phyloP scores from a whole-genome alignment of 2,113 vertebrate species.

The Lepidiolamprologus cunningtoni region DNA sequence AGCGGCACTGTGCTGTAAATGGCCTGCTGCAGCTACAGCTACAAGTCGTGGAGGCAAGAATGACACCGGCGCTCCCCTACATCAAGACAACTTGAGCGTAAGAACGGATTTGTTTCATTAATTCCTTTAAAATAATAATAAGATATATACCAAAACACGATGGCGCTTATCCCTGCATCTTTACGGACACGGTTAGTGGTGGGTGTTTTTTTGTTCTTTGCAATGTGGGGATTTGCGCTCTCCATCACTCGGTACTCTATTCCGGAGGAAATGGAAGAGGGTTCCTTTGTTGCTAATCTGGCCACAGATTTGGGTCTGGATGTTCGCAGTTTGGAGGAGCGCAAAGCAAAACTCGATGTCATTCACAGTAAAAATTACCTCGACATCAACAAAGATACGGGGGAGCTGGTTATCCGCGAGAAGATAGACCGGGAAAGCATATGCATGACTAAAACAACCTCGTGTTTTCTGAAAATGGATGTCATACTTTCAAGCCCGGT shows the following conservation, averaged over 20 bases:
- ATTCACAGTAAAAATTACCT: slow-evolving; percentile 71
- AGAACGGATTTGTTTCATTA: neutral
- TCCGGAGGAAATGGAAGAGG: slow-evolving; percentile 73
- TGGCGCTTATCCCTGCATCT: slow-evolving; percentile 17
- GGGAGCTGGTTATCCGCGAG: slow-evolving; percentile 69
- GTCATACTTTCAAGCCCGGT: slow-evolving; percentile 70
- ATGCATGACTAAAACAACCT: slow-evolving; percentile 68
- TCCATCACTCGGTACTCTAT: slow-evolving; percentile 72
- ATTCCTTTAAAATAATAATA: neutral
- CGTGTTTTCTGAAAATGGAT: slow-evolving; percentile 74
- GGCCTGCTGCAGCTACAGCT: slow-evolving; percentile 43
- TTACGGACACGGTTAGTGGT: slow-evolving; percentile 24
- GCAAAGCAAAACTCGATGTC: slow-evolving; percentile 69
- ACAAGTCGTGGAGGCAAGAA: slow-evolving; percentile 41
- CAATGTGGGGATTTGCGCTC: slow-evolving; percentile 57
- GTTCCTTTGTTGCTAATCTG: slow-evolving; percentile 72
- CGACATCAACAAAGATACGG: slow-evolving; percentile 72
- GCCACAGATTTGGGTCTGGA: slow-evolving; percentile 71
- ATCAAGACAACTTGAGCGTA: slow-evolving; percentile 22
- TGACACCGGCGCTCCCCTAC: slow-evolving; percentile 31
- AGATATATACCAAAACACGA: neutral
- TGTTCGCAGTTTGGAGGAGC: slow-evolving; percentile 55
- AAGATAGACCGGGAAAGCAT: slow-evolving; percentile 73
- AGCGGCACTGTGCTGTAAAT: slow-evolving; percentile 14
- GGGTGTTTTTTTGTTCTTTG: slow-evolving; percentile 23